phyloP scores from a whole-genome alignment of 2,113 vertebrate genomes.

The Sphyrna mokarran region DNA sequence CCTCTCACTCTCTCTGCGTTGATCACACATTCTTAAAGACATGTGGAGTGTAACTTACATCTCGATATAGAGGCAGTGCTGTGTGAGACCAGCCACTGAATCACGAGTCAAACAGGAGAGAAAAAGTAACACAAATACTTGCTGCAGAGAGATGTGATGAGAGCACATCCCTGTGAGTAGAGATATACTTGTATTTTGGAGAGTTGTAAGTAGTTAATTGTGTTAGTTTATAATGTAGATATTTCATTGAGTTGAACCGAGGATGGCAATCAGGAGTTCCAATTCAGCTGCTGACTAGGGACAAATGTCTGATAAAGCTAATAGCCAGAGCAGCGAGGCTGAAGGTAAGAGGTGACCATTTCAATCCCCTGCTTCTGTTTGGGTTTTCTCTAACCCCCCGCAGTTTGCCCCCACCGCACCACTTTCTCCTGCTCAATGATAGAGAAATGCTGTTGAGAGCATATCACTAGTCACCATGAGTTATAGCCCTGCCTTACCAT shows the following conservation, averaged over 20 bases:
- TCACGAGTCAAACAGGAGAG: background rate
- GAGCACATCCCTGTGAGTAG: background rate
- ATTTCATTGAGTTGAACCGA: background rate
- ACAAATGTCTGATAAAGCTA: background rate
- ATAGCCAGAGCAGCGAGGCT: background rate
- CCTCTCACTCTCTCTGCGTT: background rate
- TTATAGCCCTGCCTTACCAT: too few relatives aligned
- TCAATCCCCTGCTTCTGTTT: background rate
- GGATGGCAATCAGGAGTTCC: background rate
- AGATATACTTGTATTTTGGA: background rate
- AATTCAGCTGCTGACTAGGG: background rate
- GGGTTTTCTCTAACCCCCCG: accelerated
- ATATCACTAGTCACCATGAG: background rate
- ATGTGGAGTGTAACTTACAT: background rate
- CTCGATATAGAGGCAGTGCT: background rate
- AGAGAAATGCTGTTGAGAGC: background rate
- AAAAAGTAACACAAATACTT: background rate
- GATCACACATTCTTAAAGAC: background rate
- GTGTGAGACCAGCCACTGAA: background rate
- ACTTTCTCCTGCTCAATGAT: background rate
- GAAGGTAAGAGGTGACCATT: background rate
- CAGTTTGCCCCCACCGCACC: background rate
- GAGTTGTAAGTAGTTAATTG: background rate
- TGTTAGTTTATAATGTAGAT: background rate
- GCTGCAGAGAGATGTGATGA: background rate